Conservation (phyloP, 2,888 invertebrate species). For the Callimorpha dominula region DNA sequence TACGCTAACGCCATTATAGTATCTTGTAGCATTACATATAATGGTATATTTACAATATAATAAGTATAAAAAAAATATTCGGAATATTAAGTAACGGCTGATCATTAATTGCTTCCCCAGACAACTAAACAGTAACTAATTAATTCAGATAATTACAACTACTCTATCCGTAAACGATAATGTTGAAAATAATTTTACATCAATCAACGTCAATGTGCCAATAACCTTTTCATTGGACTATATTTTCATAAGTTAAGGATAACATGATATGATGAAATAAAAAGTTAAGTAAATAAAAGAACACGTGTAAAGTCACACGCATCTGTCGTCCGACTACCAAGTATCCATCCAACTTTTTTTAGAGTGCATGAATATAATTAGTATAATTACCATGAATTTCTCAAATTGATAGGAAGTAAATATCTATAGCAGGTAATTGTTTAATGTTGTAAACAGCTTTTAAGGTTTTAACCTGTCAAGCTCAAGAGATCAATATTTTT, state of each 20-base stretch:
- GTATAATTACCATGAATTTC: not conserved
- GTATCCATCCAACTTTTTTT: constrained; percentile 16
- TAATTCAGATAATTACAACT: not conserved
- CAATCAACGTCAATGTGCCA: constrained; percentile 7
- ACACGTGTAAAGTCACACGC: constrained; percentile 49
- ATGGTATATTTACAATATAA: not conserved
- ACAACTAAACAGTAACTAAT: not conserved
- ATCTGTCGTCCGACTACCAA: constrained; percentile 35
- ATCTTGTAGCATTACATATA: not conserved
- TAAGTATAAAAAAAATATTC: not conserved
- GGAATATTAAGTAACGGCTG: not conserved
- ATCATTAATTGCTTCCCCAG: not conserved
- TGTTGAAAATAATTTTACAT: constrained; percentile 1
- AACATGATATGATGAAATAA: constrained; percentile 45
- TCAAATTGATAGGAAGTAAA: not conserved
- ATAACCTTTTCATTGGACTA: constrained; percentile 28
- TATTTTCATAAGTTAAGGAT: constrained; percentile 33
- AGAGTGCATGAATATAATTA: too few species aligned
- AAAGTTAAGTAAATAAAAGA: constrained; percentile 39
- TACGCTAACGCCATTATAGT: too few species aligned
- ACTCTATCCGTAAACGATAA: not conserved
- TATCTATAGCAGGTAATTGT: not conserved
- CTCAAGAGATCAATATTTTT: not conserved
- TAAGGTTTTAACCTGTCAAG: not conserved
- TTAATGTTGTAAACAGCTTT: not conserved